Evolutionary conservation across 2,888 invertebrate genomes (phyloP).

Genomic region (Zygaena filipendulae): DNA sequence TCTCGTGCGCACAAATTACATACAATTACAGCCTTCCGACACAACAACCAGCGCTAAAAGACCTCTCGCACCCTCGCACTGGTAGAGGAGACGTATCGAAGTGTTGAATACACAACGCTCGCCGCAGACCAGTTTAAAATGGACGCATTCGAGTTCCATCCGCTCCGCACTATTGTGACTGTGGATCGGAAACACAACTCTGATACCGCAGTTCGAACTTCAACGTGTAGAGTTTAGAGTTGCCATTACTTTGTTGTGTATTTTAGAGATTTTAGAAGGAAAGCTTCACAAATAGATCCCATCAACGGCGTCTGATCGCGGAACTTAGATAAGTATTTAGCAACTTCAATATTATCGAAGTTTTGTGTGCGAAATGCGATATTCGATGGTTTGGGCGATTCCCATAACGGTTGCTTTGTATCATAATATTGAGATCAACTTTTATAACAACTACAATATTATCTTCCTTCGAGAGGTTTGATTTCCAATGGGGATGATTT

Average conservation of each 20-base stretch:
- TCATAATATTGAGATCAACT: too few species aligned
- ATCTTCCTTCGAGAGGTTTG: too few species aligned
- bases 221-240: slow-evolving; percentile 31
- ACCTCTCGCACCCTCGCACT: slow-evolving; percentile 18
- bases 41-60: slow-evolving; percentile 20
- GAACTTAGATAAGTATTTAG: too few species aligned
- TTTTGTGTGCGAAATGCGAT: too few species aligned
- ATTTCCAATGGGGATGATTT: too few species aligned
- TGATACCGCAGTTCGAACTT: slow-evolving; percentile 29
- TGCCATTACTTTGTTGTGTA: slow-evolving; percentile 25
- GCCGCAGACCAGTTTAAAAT: slow-evolving; percentile 27
- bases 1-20: slow-evolving; percentile 45
- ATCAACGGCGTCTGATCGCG: slow-evolving; percentile 22
- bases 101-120: too few species aligned
- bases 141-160: slow-evolving; percentile 32
- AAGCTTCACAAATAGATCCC: slow-evolving; percentile 51
- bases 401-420: too few species aligned
- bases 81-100: too few species aligned
- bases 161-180: slow-evolving; percentile 43
- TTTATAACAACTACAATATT: too few species aligned
- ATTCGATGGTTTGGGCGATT: too few species aligned
- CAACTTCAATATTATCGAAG: too few species aligned
- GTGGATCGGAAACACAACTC: slow-evolving; percentile 21
- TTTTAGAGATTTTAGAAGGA: slow-evolving; percentile 25
- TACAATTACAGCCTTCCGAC: slow-evolving; percentile 34